Base-by-base conservation (phyloP, 2,113 vertebrate species). In the Mixornis gularis region DNA sequence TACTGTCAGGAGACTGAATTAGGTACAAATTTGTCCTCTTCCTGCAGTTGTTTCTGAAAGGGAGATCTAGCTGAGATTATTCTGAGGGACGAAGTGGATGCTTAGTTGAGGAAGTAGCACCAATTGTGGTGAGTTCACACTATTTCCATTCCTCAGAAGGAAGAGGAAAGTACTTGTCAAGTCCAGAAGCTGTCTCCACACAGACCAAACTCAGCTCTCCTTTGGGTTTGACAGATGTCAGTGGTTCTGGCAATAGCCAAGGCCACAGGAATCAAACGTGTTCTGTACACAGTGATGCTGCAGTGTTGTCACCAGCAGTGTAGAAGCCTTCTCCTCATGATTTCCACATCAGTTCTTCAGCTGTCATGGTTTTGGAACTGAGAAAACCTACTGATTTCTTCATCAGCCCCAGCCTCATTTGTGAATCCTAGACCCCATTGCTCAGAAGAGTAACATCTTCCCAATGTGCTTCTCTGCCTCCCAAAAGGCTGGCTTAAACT, bases 201-300 rank as follows among this genome's bases (percentile, higher is more conserved):
- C 18, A 46, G 69, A 24, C 24, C 46, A 59, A 74, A n/a, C n/a
- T 76, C 38, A 5, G 27, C 17, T 84, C 19, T 69, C 2, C 1
- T 14, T 34, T 46, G 18, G 29, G 8, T 71, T 32, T 66, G 56
- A 13, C 41, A 51, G 36, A 14, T 85, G 68, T 63, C 44, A 30
- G 43, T 12, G 29, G 8, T 62, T 78, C 48, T 43, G 44, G 32
- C 52, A 78, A 7, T 29, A 87, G 51, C 41, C 65, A 40, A 38
- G 51, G 24, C 51, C 32, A 30, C 32, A n/a, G 72, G 22, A 68
- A 66, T 48, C 29, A 64, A 52, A 40, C 2, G 12, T 80, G 21
- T 38, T 79, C 66, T 1, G 1, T 15, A 24, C 1, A 0, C 43
- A 66, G 65, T 15, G 7, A 13, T 30, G 25, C 32, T 1, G 1